Conservation (phyloP, 2,113 vertebrate species). For the Halichoeres trimaculatus region DNA sequence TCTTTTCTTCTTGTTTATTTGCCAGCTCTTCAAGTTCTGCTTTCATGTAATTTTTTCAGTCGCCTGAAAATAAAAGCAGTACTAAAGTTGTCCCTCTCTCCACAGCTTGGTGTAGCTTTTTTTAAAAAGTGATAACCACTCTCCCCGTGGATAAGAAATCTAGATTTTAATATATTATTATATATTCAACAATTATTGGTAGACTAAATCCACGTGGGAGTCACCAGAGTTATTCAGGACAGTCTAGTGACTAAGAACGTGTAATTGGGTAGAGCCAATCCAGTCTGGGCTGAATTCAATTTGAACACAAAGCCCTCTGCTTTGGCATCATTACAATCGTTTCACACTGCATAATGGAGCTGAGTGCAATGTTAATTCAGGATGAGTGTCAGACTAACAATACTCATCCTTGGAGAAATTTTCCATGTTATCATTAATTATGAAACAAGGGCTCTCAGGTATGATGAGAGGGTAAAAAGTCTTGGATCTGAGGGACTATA, state of each 20-base stretch:
- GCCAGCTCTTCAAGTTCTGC: too few relatives aligned
- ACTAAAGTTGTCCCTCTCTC: not conserved
- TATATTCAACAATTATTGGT: conserved; percentile 22
- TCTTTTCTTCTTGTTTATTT: too few relatives aligned
- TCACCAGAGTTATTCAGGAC: conserved; percentile 33
- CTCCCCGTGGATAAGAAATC: conserved; percentile 11
- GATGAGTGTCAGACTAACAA: conserved; percentile 46
- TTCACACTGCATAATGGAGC: conserved; percentile 67
- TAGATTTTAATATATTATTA: too few relatives aligned
- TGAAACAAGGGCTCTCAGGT: conserved; percentile 44
- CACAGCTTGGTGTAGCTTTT: not conserved
- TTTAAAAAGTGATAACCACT: conserved; percentile 8
- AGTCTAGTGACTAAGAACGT: conserved; percentile 32
- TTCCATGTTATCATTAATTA: conserved; percentile 53
- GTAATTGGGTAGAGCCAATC: conserved; percentile 42
- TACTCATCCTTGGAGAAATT: conserved; percentile 33
- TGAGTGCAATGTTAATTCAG: conserved; percentile 53
- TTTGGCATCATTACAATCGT: conserved; percentile 62
- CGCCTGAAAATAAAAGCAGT: too few relatives aligned
- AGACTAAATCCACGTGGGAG: conserved; percentile 3
- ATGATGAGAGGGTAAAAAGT: conserved; percentile 16
- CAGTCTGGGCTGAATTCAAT: conserved; percentile 46
- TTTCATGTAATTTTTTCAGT: not conserved
- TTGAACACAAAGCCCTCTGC: conserved; percentile 60
- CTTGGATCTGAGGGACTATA: conserved; percentile 13